Evolutionary conservation across 2,797 vertebrate genomes (phyloP), one percentile per base, ranked within the genome.

Genomic region (Leptoclinus maculatus): DNA sequence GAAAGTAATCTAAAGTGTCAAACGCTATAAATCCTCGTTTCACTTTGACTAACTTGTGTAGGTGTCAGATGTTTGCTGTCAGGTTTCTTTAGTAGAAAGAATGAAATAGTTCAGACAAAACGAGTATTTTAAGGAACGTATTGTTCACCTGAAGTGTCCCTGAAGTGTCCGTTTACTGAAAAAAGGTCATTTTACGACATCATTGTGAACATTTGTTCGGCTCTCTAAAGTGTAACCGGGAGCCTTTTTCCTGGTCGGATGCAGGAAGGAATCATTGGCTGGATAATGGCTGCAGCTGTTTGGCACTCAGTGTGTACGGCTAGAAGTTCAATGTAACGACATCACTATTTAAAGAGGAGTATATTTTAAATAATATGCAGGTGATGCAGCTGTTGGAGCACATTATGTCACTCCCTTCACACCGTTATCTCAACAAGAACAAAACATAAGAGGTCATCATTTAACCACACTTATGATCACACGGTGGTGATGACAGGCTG

Each of bases 401-500:
- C 34, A 38, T 66, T 45, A 17, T 38, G 12, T 78, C 23, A 14
- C 19, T 16, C 4, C 34, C 32, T 21, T 69, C 13, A 39, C n/a
- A 47, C 7, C 5, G 58, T 49, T 49, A 36, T 65, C 10, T 32
- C 21, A 5, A 25, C 17, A 71, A 58, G 29, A 64, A 25, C 9
- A 69, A 23, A 70, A 27, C 56, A 71, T 57, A 53, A 69, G 29
- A 47, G 66, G 45, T 67, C 45, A 60, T 66, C 29, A 69, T 57
- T 57, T 39, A 36, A 75, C 62, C 2, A 14, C 63, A 45, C 67
- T 71, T 70, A 71, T 85, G 74, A 66, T 76, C 60, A 47, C 41
- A 32, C 71, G 5, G 29, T 82, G 49, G 3, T 77, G 77, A 85
- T 84, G 66, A 71, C 79, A 74, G 59, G 11, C 79, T 84, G 73